Evolutionary conservation across 1,140 invertebrate species (phyloP).

Genomic region (Trichonephila clavipes): DNA sequence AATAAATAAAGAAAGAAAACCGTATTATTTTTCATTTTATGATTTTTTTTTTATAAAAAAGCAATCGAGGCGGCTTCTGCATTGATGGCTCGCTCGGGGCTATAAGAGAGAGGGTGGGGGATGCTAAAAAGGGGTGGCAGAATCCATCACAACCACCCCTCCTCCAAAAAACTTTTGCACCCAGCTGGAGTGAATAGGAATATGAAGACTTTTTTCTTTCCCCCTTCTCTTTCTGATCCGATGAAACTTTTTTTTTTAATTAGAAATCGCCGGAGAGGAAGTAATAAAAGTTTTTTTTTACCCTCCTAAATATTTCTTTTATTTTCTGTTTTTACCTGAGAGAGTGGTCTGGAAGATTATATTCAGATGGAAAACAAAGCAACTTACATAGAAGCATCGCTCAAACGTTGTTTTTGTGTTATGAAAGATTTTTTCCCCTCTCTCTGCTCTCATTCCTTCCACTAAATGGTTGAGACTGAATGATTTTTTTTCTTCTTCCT

Average conservation of each 20-base stretch:
- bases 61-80: slow-evolving; percentile 14
- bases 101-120: neutral
- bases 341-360: slow-evolving; percentile 11
- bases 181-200: slow-evolving; percentile 44
- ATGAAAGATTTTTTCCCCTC: neutral
- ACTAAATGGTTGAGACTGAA: slow-evolving; percentile 9
- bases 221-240: neutral
- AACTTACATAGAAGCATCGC: neutral
- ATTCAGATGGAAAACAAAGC: slow-evolving; percentile 40
- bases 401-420: neutral
- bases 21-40: slow-evolving; percentile 29
- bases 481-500: neutral
- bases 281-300: slow-evolving; percentile 41
- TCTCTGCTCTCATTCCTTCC: neutral
- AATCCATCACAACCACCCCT: slow-evolving; percentile 42
- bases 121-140: neutral
- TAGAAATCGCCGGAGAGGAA: slow-evolving; percentile 60
- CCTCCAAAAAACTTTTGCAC: slow-evolving; percentile 40
- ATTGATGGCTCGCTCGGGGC: slow-evolving; percentile 31
- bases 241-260: slow-evolving; percentile 51
- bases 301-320: neutral
- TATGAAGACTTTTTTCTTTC: neutral
- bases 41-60: neutral
- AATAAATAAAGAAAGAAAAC: neutral
- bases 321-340: neutral